These are phyloP conservation scores for Anguilla rostrata DNA, from an alignment of 2,113 vertebrate genomes.

Conservation along the genomic window DNA sequence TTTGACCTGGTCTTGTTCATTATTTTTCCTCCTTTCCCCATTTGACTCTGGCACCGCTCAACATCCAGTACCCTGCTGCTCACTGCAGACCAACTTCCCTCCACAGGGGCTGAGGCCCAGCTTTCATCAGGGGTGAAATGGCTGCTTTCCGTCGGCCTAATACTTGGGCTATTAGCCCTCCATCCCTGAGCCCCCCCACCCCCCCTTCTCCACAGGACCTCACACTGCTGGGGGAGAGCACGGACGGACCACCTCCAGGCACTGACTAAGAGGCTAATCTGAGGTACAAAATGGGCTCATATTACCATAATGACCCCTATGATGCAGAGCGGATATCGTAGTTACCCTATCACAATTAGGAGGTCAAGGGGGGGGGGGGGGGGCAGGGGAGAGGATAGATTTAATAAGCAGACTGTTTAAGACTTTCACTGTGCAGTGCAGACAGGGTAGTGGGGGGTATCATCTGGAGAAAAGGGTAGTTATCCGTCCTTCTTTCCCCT, in stretches of 20 bases:
- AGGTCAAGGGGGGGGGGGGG: not conserved
- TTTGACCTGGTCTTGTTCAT: not conserved
- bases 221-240: not conserved
- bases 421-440: conserved; percentile 39
- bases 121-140: not conserved
- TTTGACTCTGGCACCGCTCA: not conserved
- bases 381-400: not conserved
- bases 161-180: conserved; percentile 23
- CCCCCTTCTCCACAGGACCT: not conserved
- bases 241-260: conserved; percentile 53
- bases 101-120: not conserved
- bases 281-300: conserved; percentile 42
- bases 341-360: conserved; percentile 56
- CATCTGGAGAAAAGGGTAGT: not conserved
- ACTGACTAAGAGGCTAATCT: conserved; percentile 36
- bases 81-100: not conserved
- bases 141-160: conserved; percentile 12
- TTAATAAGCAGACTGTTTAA: conserved; percentile 54
- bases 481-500: too few species aligned
- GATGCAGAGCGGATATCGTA: conserved; percentile 51
- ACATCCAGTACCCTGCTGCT: not conserved
- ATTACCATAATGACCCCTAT: conserved; percentile 57
- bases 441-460: not conserved
- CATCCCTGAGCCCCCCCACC: conserved; percentile 9
- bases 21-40: not conserved